phyloP scores from a whole-genome alignment of 1,140 invertebrate species.

The Apis florea region DNA sequence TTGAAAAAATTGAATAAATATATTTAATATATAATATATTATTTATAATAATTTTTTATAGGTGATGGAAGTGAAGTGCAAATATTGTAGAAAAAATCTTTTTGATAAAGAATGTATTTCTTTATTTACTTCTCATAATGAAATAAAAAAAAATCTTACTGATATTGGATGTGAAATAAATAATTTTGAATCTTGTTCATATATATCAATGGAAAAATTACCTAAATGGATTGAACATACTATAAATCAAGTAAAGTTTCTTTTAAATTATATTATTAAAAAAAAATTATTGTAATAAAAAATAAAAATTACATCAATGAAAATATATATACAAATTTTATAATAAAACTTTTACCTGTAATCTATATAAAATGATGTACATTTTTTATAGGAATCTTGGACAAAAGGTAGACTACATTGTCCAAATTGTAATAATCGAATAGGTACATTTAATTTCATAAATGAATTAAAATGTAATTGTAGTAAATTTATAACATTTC shows the following conservation, averaged over 20 bases:
- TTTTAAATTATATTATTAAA: constrained; percentile 12
- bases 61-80: constrained; percentile 74
- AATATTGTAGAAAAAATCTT: constrained; percentile 70
- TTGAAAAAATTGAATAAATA: no score
- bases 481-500: constrained; percentile 64
- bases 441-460: constrained; percentile 76
- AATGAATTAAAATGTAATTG: constrained; percentile 72
- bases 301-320: constrained; percentile 3
- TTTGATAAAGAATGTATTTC: constrained; percentile 67
- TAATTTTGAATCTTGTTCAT: constrained; percentile 68
- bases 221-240: constrained; percentile 71
- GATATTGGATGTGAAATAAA: constrained; percentile 64
- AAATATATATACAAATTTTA: constrained; percentile 5
- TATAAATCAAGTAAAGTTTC: constrained; percentile 65
- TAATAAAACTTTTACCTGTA: neutral
- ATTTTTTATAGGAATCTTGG: constrained; percentile 73
- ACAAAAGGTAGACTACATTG: constrained; percentile 75
- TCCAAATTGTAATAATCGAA: constrained; percentile 71
- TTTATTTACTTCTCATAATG: constrained; percentile 67
- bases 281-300: neutral
- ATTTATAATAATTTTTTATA: constrained; percentile 19
- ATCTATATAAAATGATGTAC: neutral
- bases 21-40: no score
- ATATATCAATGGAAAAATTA: constrained; percentile 67
- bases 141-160: constrained; percentile 52